Evolutionary conservation across 1,140 invertebrate species (phyloP).

Genomic region (Tetramorium alpestre): DNA sequence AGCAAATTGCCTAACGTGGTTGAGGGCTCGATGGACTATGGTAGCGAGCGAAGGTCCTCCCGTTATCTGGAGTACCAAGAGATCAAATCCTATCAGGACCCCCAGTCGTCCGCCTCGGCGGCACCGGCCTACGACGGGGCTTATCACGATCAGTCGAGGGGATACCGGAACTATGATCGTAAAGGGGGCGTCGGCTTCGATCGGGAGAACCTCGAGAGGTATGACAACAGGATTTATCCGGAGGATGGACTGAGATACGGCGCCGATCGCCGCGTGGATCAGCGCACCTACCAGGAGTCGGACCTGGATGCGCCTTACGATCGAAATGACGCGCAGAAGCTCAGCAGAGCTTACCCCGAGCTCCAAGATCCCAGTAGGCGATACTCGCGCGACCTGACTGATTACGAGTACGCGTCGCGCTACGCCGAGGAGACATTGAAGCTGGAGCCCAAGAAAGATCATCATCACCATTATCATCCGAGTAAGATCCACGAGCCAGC

Average conservation of each 20-base stretch:
- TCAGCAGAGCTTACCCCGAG: constrained; percentile 76
- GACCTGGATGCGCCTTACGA: constrained; percentile 83
- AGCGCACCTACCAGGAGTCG: constrained; percentile 82
- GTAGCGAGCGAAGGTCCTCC: constrained; percentile 86
- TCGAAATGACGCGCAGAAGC: constrained; percentile 77
- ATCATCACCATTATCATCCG: constrained; percentile 71
- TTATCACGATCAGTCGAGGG: constrained; percentile 69
- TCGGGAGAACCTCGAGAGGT: constrained; percentile 79
- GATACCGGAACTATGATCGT: constrained; percentile 77
- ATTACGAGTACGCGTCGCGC: constrained; percentile 81
- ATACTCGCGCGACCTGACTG: constrained; percentile 81
- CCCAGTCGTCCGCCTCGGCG: constrained; percentile 64
- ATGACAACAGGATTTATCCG: constrained; percentile 82
- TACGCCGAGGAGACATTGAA: constrained; percentile 83
- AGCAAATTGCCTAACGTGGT: constrained; percentile 85
- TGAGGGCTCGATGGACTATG: constrained; percentile 88
- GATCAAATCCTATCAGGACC: constrained; percentile 75
- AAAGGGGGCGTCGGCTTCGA: constrained; percentile 73
- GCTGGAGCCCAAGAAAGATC: constrained; percentile 82
- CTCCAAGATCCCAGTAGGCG: constrained; percentile 76
- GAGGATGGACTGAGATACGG: constrained; percentile 79
- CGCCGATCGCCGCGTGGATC: constrained; percentile 71
- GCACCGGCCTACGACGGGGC: constrained; percentile 66
- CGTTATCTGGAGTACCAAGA: constrained; percentile 83
- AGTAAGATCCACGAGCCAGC: constrained; percentile 75